These are phyloP conservation scores for Diabrotica virgifera DNA, from an alignment of 1,140 invertebrate genomes.

Conservation along the genomic window DNA sequence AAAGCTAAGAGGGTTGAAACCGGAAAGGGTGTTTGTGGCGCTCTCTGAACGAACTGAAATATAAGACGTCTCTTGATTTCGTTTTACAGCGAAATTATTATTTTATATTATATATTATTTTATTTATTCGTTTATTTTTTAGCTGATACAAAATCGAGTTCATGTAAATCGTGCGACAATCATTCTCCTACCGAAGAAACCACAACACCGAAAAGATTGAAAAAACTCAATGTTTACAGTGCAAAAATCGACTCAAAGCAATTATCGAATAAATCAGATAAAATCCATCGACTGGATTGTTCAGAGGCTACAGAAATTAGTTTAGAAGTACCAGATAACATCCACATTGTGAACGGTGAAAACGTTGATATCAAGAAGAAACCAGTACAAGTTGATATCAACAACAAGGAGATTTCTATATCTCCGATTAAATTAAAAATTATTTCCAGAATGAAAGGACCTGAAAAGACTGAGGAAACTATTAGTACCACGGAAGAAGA, in stretches of 20 bases:
- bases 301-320: constrained; percentile 36
- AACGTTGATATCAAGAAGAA: constrained; percentile 30
- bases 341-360: constrained; percentile 26
- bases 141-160: neutral
- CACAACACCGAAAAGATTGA: neutral
- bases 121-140: neutral
- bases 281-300: constrained; percentile 33
- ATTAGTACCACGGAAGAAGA: neutral
- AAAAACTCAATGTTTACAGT: constrained; percentile 29
- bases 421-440: constrained; percentile 37
- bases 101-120: no score
- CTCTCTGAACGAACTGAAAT: no score
- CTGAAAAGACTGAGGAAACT: no score
- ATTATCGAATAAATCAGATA: constrained; percentile 34
- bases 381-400: constrained; percentile 34
- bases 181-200: constrained; percentile 17
- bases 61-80: no score
- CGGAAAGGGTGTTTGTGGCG: no score
- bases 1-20: no score
- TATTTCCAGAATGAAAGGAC: no score
- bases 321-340: constrained; percentile 25
- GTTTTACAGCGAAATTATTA: no score
- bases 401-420: constrained; percentile 33
- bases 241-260: constrained; percentile 33
- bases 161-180: neutral